These are phyloP conservation scores for Criorhina ranunculi DNA, from an alignment of 2,888 invertebrate genomes.

Conservation along the genomic window DNA sequence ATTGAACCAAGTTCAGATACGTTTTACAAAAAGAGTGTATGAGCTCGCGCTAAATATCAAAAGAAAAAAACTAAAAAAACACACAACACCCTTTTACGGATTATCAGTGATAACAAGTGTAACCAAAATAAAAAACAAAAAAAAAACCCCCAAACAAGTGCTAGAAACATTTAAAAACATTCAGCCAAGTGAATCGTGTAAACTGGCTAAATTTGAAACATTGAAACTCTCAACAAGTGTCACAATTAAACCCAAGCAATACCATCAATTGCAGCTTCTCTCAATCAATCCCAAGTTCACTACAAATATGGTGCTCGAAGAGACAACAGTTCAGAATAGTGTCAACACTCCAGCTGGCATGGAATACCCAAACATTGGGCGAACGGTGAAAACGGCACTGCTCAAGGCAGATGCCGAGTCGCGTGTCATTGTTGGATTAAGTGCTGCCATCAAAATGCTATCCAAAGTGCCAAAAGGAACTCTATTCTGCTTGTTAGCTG, in stretches of 20 bases:
- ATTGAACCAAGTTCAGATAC: conserved; percentile 81
- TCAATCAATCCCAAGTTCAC: conserved; percentile 53
- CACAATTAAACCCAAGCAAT: conserved; percentile 74
- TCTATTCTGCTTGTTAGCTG: conserved; percentile 89
- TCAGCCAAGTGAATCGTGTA: conserved; percentile 64
- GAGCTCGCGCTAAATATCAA: conserved; percentile 31
- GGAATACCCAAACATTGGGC: conserved; percentile 82
- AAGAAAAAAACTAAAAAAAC: conserved; percentile 10
- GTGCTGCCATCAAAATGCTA: conserved; percentile 82
- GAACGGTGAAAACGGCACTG: conserved; percentile 82
- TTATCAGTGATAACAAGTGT: conserved; percentile 72
- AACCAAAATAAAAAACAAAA: conserved; percentile 29
- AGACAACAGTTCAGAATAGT: conserved; percentile 62
- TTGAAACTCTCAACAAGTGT: conserved; percentile 59
- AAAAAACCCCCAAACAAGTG: conserved; percentile 16
- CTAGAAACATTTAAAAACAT: conserved; percentile 50
- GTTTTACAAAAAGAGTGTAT: conserved; percentile 2
- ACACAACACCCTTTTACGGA: conserved; percentile 33
- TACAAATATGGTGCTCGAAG: conserved; percentile 77
- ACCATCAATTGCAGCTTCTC: conserved; percentile 28
- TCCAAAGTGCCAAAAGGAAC: conserved; percentile 86
- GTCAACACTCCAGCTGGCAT: conserved; percentile 73
- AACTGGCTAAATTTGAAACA: conserved; percentile 64
- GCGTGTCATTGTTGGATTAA: conserved; percentile 84
- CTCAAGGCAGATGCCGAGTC: conserved; percentile 83